Percentiles rank a stretch among this genome's conserved stretches.
Evolutionary conservation across 1,140 invertebrate species (phyloP).

Genomic region (Phenacoccus solenopsis): DNA sequence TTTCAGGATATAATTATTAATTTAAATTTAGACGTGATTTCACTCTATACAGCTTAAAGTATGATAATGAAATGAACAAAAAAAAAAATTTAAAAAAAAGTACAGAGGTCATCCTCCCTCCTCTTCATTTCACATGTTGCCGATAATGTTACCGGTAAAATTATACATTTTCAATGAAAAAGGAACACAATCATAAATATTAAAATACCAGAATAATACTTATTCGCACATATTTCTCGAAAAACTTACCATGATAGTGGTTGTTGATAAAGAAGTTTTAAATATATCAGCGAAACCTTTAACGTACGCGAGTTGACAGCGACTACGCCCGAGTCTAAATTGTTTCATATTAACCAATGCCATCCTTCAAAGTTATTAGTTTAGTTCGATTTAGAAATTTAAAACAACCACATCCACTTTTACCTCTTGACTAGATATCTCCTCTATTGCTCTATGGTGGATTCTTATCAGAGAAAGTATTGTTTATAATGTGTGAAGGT

Average conservation of each 20-base stretch:
- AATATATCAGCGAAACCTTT: neutral
- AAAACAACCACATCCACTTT: neutral
- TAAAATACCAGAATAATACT: neutral
- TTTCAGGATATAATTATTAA: too few relatives aligned
- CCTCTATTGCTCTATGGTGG: too few relatives aligned
- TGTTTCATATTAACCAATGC: slow-evolving; percentile 4
- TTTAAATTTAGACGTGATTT: neutral
- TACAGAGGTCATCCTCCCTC: neutral
- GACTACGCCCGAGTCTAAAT: neutral
- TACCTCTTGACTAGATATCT: too few relatives aligned
- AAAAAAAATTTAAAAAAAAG: neutral
- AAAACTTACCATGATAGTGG: neutral
- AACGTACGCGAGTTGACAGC: neutral
- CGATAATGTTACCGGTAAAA: neutral
- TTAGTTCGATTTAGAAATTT: neutral
- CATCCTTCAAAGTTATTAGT: neutral
- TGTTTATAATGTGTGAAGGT: neutral
- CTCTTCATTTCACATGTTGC: neutral
- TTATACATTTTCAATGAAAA: neutral
- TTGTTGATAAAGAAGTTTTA: neutral
- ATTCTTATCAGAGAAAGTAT: neutral
- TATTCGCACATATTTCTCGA: neutral
- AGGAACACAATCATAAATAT: neutral
- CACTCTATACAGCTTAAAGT: neutral
- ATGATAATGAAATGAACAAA: neutral